Percentiles rank a stretch among this genome's conserved stretches.
Evolutionary conservation across 2,888 invertebrate species (phyloP).

Genomic region (Parelbella ahira): DNA sequence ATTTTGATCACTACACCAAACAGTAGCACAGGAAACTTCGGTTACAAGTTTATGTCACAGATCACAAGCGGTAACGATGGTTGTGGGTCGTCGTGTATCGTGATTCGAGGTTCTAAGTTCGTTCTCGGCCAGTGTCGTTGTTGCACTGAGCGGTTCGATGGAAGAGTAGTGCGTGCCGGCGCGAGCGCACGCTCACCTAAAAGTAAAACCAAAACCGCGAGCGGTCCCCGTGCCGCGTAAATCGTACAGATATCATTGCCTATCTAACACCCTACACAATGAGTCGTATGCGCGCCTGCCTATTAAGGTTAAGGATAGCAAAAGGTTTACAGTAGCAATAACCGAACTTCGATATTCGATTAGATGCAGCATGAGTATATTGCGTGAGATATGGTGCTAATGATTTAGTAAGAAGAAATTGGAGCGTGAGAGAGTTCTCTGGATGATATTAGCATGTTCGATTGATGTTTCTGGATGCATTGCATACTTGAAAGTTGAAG

Average conservation of each 20-base stretch:
- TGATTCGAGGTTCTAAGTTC: slow-evolving; percentile 63
- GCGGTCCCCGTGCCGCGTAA: slow-evolving; percentile 47
- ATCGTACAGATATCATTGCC: slow-evolving; percentile 51
- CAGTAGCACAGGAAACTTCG: slow-evolving; percentile 51
- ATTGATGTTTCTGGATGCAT: too few species aligned
- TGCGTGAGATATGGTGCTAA: slow-evolving; percentile 47
- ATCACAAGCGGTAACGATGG: slow-evolving; percentile 48
- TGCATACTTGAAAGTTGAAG: too few species aligned
- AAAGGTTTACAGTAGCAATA: slow-evolving; percentile 45
- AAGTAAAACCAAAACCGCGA: slow-evolving; percentile 60
- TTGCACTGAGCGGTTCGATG: slow-evolving; percentile 67
- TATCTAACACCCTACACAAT: slow-evolving; percentile 59
- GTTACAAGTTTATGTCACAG: slow-evolving; percentile 46
- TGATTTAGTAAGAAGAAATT: slow-evolving; percentile 40
- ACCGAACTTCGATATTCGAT: slow-evolving; percentile 50
- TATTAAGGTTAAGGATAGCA: slow-evolving; percentile 76
- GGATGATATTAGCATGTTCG: slow-evolving; percentile 23
- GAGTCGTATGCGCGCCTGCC: slow-evolving; percentile 33
- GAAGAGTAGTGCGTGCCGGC: slow-evolving; percentile 63
- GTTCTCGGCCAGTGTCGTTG: slow-evolving; percentile 69
- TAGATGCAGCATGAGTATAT: slow-evolving; percentile 42
- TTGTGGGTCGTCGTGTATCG: slow-evolving; percentile 39
- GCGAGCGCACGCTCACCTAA: slow-evolving; percentile 68
- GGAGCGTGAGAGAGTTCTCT: slow-evolving; percentile 46
- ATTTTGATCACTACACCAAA: slow-evolving; percentile 55